These are phyloP conservation scores for Ciona savignyi DNA, from an alignment of 23 tunicate genomes.

Conservation along the genomic window DNA sequence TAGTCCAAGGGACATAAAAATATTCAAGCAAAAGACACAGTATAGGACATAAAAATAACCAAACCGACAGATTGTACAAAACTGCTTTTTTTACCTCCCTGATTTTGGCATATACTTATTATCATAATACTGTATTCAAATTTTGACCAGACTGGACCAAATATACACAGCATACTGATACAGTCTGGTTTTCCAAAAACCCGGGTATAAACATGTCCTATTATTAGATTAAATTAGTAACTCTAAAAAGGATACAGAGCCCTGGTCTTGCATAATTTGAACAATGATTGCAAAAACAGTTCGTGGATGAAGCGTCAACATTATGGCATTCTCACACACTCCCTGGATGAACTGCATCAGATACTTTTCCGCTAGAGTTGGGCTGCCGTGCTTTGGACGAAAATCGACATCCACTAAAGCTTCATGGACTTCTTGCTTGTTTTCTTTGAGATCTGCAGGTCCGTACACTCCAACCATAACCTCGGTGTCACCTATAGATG, in stretches of 20 bases:
- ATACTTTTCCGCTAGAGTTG: slow-evolving; percentile 68
- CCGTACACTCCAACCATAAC: slow-evolving; percentile 87
- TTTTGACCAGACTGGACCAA: background rate
- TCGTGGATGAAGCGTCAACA: slow-evolving; percentile 46
- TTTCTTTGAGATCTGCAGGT: slow-evolving; percentile 75
- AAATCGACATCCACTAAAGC: slow-evolving; percentile 77
- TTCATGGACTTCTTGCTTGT: slow-evolving; percentile 50
- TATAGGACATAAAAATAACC: too few species aligned
- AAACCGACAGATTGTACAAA: too few species aligned
- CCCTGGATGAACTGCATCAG: slow-evolving; percentile 37
- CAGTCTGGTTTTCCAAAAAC: background rate
- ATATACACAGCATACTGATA: background rate
- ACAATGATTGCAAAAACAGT: slow-evolving; percentile 44
- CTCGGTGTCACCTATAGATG: slow-evolving; percentile 70
- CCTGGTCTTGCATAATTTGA: slow-evolving; percentile 75
- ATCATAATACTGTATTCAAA: background rate
- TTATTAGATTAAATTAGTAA: background rate
- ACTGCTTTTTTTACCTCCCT: background rate
- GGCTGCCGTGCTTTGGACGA: slow-evolving; percentile 84
- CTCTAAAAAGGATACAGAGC: slow-evolving; percentile 61
- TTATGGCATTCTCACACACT: slow-evolving; percentile 41
- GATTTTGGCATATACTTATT: background rate
- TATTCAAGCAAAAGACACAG: too few species aligned
- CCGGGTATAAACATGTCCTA: background rate
- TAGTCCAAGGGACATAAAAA: too few species aligned